Base-by-base conservation (phyloP, 2,113 vertebrate genomes). In the Ammodytes marinus region DNA sequence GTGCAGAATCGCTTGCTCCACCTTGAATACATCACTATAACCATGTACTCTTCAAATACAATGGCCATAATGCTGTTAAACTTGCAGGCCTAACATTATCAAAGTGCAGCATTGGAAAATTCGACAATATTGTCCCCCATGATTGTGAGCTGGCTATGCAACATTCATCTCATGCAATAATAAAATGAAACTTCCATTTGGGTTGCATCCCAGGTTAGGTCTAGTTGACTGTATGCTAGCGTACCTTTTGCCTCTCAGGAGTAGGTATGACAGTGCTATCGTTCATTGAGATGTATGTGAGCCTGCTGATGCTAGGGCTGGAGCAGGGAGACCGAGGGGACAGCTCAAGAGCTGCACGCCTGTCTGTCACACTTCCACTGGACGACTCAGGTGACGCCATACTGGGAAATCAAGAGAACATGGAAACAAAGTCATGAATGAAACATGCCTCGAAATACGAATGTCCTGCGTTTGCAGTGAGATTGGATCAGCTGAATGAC, bases 281-380 rank as follows among this genome's bases (percentile, higher is more conserved):
- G 65, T 92, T 91, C 52, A 95, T 89, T 49, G 98, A 99, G 57
- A 98, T 77, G 8, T 98, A 99, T 0, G 97, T 99, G 74, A 99
- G 93, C 43, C 96, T 94, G 93, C 96, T 97, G 74, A 97, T 87
- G 76, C 94, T 95, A 13, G 95, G 95, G 84, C 92, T 96, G 9
- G 95, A 94, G 82, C 92, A 95, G 17, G 42, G 54, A 4, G 95
- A 95, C 47, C 93, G 93, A 65, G 94, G 94, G 0, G 94, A 93
- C 2, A 79, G 70, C 7, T 95, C 93, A 45, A 83, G 11, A 77
- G 5, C 88, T 47, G 92, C 75, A 83, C 50, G 73, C 39, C 85
- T 93, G 77, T 91, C 93, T 74, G 45, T 73, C 47, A 77, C 57
- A 55, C 2, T 13, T 6, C 87, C 65, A 0, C 42, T 90, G 73